Base-by-base conservation (phyloP, 2,113 vertebrate genomes). In the Elaphurus davidianus region DNA sequence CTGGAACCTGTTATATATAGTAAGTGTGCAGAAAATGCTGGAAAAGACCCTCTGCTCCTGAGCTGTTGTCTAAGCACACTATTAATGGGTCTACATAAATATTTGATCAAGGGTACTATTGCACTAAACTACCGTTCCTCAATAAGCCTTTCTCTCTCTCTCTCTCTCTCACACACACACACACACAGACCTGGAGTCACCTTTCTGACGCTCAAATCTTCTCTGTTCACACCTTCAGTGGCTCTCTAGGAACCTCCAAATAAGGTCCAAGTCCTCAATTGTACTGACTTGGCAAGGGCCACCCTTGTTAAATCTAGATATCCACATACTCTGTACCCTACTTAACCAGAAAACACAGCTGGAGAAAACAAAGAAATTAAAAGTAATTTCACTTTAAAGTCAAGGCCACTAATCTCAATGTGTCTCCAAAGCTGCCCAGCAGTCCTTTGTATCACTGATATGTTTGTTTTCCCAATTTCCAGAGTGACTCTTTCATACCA, bases 361-460 rank as follows among this genome's bases (percentile, higher is more conserved):
- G 71, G 60, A 92, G 85, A 92, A 95, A 86, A 82, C 45, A 78
- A 47, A 85, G 83, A 76, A 95, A 83, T 55, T 57, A 83, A 84
- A 90, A 95, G 91, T 89, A 19, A 92, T 76, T 82, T 78, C 71
- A 71, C 62, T 83, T 79, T 60, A 33, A 86, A 67, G 47, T 54
- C 47, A 90, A 64, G 60, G 43, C 50, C 74, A 23, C 89, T 94
- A 78, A 90, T 57, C 33, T 96, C 81, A 30, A 0, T 52, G 47
- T 43, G 36, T 78, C 94, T 54, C 55, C 30, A n/a, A 50, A 55
- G 16, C 74, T 60, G 12, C 50, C 50, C 25, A 64, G 60, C 40
- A 94, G 50, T 30, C 27, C 59, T 87, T 67, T 50, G 10, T 10
- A 43, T 81, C 71, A 87, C 74, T 36, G 47, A 2, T 67, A 40